phyloP scores from a whole-genome alignment of 2,113 vertebrate genomes.

The Mus musculus region DNA sequence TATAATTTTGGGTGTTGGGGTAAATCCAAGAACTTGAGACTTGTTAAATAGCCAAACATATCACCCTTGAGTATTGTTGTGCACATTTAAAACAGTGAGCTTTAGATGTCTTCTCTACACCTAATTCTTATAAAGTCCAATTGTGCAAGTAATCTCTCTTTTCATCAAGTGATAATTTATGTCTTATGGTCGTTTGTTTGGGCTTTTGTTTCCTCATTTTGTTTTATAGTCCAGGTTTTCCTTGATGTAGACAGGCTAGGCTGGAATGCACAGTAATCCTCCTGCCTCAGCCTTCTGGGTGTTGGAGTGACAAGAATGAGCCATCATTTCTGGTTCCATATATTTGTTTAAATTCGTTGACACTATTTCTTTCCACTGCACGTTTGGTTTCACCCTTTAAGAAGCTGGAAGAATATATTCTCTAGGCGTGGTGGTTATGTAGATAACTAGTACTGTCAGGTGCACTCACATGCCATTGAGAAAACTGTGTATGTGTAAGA shows the following conservation, averaged over 20 bases:
- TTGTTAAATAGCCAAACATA: slow-evolving; percentile 63
- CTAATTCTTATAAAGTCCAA: background rate
- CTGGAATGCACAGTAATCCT: background rate
- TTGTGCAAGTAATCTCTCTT: slow-evolving; percentile 61
- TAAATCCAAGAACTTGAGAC: slow-evolving; percentile 68
- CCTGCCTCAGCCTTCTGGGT: background rate
- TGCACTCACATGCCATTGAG: background rate
- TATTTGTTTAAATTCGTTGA: slow-evolving; percentile 17
- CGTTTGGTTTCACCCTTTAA: slow-evolving; percentile 58
- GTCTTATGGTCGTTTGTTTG: background rate
- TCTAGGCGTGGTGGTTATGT: slow-evolving; percentile 17
- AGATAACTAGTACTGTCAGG: slow-evolving; percentile 55
- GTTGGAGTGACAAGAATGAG: background rate
- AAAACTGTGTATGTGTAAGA: background rate
- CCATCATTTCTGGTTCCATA: background rate
- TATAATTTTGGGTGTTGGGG: slow-evolving; percentile 58
- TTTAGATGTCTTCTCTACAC: slow-evolving; percentile 21
- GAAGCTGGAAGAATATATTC: slow-evolving; percentile 46
- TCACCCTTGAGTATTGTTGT: slow-evolving; percentile 48
- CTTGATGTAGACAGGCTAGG: background rate
- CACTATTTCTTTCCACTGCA: slow-evolving; percentile 54
- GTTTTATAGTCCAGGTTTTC: background rate
- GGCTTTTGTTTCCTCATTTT: background rate
- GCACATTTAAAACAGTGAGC: slow-evolving; percentile 25
- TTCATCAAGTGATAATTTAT: slow-evolving; percentile 43